Evolutionary conservation across 2,113 vertebrate genomes (phyloP).

Genomic region (Eurystomus gularis): DNA sequence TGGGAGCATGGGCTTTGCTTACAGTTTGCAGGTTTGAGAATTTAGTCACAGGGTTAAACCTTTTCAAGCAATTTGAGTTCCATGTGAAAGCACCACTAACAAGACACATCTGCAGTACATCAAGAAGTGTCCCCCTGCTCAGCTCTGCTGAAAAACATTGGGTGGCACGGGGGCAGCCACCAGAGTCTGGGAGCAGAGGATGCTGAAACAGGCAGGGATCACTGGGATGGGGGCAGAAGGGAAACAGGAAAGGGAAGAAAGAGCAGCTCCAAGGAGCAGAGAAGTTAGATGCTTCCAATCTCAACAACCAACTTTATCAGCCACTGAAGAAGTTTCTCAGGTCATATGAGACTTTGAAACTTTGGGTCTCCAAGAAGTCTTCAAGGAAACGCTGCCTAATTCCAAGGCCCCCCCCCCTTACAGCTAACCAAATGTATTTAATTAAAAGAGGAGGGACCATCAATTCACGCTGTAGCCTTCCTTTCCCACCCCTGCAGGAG

Average conservation of each 20-base stretch:
- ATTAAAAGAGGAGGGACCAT: not conserved
- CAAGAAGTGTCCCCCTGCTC: not conserved
- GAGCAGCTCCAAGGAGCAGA: accelerated
- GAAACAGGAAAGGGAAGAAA: not conserved
- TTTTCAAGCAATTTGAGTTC: conserved; percentile 43
- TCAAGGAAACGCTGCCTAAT: not conserved
- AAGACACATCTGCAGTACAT: conserved; percentile 58
- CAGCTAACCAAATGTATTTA: not conserved
- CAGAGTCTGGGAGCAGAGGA: not conserved
- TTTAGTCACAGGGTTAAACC: conserved; percentile 61
- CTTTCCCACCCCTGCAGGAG: not conserved
- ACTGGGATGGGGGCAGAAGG: not conserved
- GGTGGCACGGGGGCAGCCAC: not conserved
- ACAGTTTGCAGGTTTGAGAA: conserved; percentile 41
- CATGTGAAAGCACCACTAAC: conserved; percentile 33
- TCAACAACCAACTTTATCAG: not conserved
- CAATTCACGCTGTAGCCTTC: not conserved
- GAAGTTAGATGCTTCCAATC: not conserved
- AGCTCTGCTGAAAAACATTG: not conserved
- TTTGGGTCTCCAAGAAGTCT: not conserved
- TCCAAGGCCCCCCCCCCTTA: not conserved
- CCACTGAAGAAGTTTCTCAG: not conserved
- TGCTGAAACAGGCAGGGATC: not conserved
- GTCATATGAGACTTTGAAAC: not conserved
- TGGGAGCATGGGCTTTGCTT: conserved; percentile 40